These are phyloP conservation scores for Oryctes rhinoceros DNA, from an alignment of 1,140 invertebrate species.

Conservation along the genomic window DNA sequence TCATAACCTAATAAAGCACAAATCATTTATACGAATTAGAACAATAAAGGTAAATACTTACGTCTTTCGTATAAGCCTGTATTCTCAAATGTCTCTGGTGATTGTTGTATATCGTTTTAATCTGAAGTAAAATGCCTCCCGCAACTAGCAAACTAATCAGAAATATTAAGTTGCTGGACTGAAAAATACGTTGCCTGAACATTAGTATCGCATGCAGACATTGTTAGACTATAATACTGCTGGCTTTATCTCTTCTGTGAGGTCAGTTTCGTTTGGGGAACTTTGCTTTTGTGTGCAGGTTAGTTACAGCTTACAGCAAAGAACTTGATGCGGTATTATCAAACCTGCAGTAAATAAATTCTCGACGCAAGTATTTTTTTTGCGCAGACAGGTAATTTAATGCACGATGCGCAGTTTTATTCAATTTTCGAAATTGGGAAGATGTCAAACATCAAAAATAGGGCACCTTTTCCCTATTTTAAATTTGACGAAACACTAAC, in stretches of 20 bases:
- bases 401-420: no score
- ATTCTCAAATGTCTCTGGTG: constrained; percentile 53
- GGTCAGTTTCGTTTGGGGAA: neutral
- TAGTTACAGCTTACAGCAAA: neutral
- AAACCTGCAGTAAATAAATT: constrained; percentile 3
- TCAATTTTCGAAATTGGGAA: no score
- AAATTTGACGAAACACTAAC: no score
- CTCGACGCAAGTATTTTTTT: neutral
- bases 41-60: constrained; percentile 55
- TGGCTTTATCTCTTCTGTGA: neutral
- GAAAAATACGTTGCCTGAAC: constrained; percentile 44
- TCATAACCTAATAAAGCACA: constrained; percentile 61
- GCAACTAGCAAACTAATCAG: constrained; percentile 50
- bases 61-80: constrained; percentile 60
- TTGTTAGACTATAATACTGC: neutral
- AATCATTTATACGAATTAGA: constrained; percentile 34
- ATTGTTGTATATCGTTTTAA: constrained; percentile 53
- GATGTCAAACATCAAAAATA: no score
- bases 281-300: neutral
- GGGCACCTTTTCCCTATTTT: no score
- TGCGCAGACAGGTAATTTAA: no score
- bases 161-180: constrained; percentile 54
- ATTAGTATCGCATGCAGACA: constrained; percentile 40
- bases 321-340: neutral
- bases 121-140: constrained; percentile 52